These are phyloP conservation scores for Pteropus alecto DNA, from an alignment of 2,113 vertebrate species.

Conservation along the genomic window DNA sequence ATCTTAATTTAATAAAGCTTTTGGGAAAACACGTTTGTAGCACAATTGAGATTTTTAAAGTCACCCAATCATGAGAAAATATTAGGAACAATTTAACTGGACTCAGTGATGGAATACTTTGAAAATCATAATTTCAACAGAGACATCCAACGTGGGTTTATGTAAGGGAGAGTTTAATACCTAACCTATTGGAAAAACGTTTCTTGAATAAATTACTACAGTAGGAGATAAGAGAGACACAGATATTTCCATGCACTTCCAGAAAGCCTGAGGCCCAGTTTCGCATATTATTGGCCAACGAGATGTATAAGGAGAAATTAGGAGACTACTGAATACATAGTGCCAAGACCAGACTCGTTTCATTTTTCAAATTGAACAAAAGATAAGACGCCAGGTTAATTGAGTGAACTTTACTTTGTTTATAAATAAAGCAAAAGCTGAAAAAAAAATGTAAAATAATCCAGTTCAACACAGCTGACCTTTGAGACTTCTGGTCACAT, in stretches of 20 bases:
- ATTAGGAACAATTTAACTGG: constrained; percentile 49
- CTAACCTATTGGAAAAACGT: constrained; percentile 12
- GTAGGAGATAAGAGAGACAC: constrained; percentile 21
- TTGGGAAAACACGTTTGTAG: constrained; percentile 11
- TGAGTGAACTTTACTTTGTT: not conserved
- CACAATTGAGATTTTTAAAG: constrained; percentile 42
- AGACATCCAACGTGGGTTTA: constrained; percentile 50
- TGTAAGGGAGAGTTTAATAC: constrained; percentile 40
- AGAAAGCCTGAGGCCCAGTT: not conserved
- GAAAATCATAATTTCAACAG: constrained; percentile 66
- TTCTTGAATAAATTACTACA: constrained; percentile 48
- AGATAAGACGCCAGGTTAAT: not conserved
- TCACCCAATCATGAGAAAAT: constrained; percentile 4
- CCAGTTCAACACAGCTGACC: not conserved
- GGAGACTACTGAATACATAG: not conserved
- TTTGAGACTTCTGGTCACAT: not conserved
- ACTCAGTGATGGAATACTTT: constrained; percentile 48
- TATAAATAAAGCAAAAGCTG: constrained; percentile 45
- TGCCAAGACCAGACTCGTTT: not conserved
- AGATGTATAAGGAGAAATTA: not conserved
- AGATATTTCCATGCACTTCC: constrained; percentile 8
- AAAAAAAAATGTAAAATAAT: not conserved
- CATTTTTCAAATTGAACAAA: constrained; percentile 34
- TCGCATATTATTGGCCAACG: not conserved
- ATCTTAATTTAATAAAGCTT: constrained; percentile 54